Conservation (phyloP, 2,113 vertebrate species). For the Aphelocoma coerulescens region DNA sequence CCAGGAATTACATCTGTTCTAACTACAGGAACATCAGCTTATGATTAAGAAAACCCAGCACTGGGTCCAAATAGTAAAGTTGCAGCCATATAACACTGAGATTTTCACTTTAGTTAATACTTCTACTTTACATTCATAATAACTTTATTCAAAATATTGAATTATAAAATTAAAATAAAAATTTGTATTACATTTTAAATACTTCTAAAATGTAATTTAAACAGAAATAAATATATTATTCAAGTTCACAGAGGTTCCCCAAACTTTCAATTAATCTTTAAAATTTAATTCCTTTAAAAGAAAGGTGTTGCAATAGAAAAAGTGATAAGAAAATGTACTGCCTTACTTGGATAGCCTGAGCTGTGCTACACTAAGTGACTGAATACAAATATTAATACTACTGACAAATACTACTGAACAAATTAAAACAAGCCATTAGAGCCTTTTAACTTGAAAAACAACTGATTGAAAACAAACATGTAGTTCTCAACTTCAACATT, state of each 20-base stretch:
- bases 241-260: not conserved
- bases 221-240: not conserved
- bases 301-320: not conserved
- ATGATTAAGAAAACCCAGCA: rapidly evolving
- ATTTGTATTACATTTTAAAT: not conserved
- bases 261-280: not conserved
- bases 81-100: not conserved
- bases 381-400: not conserved
- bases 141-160: not conserved
- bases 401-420: not conserved
- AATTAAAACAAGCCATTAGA: conserved; percentile 19
- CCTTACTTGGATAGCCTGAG: not conserved
- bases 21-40: not conserved
- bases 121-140: not conserved
- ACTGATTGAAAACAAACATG: conserved; percentile 21
- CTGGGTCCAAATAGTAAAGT: not conserved
- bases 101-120: not conserved
- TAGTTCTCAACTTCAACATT: not conserved
- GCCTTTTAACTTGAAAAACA: conserved; percentile 27
- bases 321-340: not conserved
- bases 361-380: not conserved
- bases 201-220: not conserved
- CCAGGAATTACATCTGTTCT: not conserved
- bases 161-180: not conserved
- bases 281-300: not conserved